Conservation (phyloP, 1,140 invertebrate genomes). For the Drosophila nigrodunni region DNA sequence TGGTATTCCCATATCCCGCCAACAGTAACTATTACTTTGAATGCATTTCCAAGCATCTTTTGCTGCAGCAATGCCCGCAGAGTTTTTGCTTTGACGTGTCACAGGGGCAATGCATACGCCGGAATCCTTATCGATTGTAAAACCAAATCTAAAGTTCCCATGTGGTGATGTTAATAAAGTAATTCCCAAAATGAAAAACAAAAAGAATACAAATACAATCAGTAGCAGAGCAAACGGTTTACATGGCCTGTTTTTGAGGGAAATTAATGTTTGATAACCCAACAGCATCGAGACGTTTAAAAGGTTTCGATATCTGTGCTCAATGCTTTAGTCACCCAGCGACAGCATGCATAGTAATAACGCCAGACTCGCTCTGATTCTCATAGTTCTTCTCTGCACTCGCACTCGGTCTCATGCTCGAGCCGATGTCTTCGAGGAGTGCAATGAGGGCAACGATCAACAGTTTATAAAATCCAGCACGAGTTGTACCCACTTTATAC, state of each 20-base stretch:
- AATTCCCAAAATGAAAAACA: background rate
- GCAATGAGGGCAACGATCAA: slow-evolving; percentile 33
- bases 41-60: slow-evolving; percentile 55
- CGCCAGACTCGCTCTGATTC: background rate
- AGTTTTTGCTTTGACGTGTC: slow-evolving; percentile 53
- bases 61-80: slow-evolving; percentile 70
- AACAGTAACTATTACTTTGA: slow-evolving; percentile 72
- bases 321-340: slow-evolving; percentile 22
- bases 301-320: slow-evolving; percentile 7
- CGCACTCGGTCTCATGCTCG: background rate
- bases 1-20: slow-evolving; percentile 67
- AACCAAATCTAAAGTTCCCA: background rate
- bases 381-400: background rate
- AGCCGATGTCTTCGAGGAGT: slow-evolving; percentile 64
- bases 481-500: slow-evolving; percentile 69
- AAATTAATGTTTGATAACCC: slow-evolving; percentile 48
- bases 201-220: slow-evolving; percentile 6
- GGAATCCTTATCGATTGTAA: slow-evolving; percentile 57
- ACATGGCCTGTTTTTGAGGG: slow-evolving; percentile 19
- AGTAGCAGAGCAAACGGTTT: slow-evolving; percentile 17
- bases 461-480: slow-evolving; percentile 56
- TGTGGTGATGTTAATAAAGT: slow-evolving; percentile 51
- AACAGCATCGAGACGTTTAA: slow-evolving; percentile 7
- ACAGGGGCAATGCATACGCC: slow-evolving; percentile 49
- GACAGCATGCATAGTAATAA: slow-evolving; percentile 21